Conservation (phyloP, 2,888 invertebrate species). For the Cyrtodaria siliqua region DNA sequence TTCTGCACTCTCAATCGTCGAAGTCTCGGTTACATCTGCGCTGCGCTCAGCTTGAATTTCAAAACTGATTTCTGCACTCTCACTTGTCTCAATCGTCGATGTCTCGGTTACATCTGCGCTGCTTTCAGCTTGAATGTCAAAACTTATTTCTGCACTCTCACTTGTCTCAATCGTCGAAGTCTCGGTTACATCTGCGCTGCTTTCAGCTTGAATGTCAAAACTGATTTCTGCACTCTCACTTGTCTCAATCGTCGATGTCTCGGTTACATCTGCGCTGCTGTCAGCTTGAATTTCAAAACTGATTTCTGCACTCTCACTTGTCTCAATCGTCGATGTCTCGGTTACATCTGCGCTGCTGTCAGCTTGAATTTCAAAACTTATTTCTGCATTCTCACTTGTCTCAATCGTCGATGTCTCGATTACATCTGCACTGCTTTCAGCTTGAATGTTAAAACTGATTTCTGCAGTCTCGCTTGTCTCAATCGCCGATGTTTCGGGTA, state of each 20-base stretch:
- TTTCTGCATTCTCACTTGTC: too few relatives aligned
- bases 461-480: background rate
- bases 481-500: background rate
- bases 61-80: too few relatives aligned
- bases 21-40: too few relatives aligned
- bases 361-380: background rate
- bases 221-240: conserved; percentile 1
- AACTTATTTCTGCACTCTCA: background rate
- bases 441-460: background rate
- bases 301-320: too few relatives aligned
- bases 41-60: too few relatives aligned
- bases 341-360: too few relatives aligned
- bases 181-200: background rate
- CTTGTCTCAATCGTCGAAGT: background rate
- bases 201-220: background rate
- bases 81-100: too few relatives aligned
- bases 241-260: background rate
- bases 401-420: background rate
- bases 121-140: too few relatives aligned
- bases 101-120: too few relatives aligned
- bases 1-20: too few relatives aligned
- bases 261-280: background rate
- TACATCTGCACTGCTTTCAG: background rate
- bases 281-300: conserved; percentile 5
- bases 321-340: too few relatives aligned